These are phyloP conservation scores for Drosophila rellima DNA, from an alignment of 2,888 invertebrate species.

Conservation along the genomic window DNA sequence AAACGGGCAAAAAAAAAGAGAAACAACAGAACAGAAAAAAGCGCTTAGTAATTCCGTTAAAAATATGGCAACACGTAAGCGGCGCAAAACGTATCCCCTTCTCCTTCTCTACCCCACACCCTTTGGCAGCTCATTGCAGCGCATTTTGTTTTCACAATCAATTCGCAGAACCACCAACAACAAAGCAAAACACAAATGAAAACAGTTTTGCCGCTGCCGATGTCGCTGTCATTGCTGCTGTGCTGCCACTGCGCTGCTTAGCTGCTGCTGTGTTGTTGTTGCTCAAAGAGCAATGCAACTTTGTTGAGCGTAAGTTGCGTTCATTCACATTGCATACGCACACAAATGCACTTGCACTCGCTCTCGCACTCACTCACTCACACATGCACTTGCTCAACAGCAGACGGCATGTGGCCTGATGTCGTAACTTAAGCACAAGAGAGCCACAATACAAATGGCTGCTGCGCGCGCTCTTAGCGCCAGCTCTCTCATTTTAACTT, in stretches of 20 bases:
- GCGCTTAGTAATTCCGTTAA: conserved; percentile 81
- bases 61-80: conserved; percentile 83
- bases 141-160: conserved; percentile 74
- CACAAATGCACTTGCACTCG: conserved; percentile 24
- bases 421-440: conserved; percentile 69
- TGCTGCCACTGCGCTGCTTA: conserved; percentile 17
- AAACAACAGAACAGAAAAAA: conserved; percentile 55
- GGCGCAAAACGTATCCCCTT: conserved; percentile 32
- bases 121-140: conserved; percentile 37
- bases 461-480: conserved; percentile 44
- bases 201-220: conserved; percentile 60
- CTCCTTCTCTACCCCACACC: background rate
- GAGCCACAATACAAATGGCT: conserved; percentile 10
- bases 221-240: background rate
- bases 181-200: conserved; percentile 41
- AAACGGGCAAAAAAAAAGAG: conserved; percentile 1
- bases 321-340: conserved; percentile 71
- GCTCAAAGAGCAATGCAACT: conserved; percentile 62
- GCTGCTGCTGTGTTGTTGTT: conserved; percentile 19
- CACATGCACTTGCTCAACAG: conserved; percentile 20
- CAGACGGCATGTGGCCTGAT: conserved; percentile 64
- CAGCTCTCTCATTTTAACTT: conserved; percentile 35
- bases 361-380: conserved; percentile 19
- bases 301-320: conserved; percentile 69
- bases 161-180: conserved; percentile 48